Evolutionary conservation across 2,888 invertebrate genomes (phyloP), one percentile per base, ranked within the genome.

Genomic region (Chymomyza amoena): DNA sequence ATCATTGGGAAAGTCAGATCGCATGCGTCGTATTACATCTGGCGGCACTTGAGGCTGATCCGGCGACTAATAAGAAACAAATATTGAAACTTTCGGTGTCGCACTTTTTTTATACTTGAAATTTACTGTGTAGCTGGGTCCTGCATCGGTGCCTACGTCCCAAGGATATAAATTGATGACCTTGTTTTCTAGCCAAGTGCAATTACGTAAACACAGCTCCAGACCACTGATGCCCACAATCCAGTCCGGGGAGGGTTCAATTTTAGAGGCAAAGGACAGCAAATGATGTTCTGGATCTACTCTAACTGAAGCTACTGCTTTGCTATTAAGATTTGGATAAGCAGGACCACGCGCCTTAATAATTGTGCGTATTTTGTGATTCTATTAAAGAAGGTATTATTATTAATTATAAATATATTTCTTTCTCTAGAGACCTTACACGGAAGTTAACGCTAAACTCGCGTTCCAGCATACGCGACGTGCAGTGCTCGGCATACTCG

Each of bases 241-340:
- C 99, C 99, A 99, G 92, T 99, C 99, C 0, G 99, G 99, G 0
- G 98, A 98, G 0, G 99, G 99, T 63, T 97, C 97, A 70, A 99
- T 94, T 95, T 98, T 99, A 2, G 98, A 96, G 0, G 98, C 97
- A 32, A 99, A 93, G 0, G 99, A 99, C 84, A 99, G 94, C 69
- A 99, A 93, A 90, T 99, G 99, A 90, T 99, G 96, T 67, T 95
- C 94, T 60, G 95, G 95, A 92, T 99, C 98, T 1, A 97, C 98
- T 64, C 98, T 93, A 91, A 98, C 97, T 15, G 96, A 95, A 68
- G 94, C 98, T 91, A 94, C 96, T 65, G 94, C 97, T 93, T 94
- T 96, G 0, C 96, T 96, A 62, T 95, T 97, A 4, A 97, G 95
- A 80, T 96, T 96, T 0, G 97, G 96, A 81, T 96, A 96, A 85